Evolutionary conservation across 2,113 vertebrate species (phyloP).

Genomic region (Hepsetus odoe): DNA sequence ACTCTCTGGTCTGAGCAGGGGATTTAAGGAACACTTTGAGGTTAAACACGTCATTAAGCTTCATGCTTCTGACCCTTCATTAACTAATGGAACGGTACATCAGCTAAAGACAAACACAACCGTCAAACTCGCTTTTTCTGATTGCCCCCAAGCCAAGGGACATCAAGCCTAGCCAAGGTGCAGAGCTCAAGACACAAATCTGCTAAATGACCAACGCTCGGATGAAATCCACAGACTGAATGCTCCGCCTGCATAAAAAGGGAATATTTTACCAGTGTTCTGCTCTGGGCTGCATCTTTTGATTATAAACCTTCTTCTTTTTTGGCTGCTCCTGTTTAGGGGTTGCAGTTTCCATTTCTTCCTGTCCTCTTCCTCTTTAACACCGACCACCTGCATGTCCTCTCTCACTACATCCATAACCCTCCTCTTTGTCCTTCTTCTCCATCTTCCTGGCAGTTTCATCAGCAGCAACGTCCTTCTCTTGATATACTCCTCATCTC

Average conservation of each 20-base stretch:
- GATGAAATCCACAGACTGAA: not conserved
- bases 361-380: no score
- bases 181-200: not conserved
- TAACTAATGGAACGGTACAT: constrained; percentile 32
- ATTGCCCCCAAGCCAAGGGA: not conserved
- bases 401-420: no score
- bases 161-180: not conserved
- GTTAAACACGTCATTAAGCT: constrained; percentile 30
- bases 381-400: no score
- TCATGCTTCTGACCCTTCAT: constrained; percentile 25
- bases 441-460: no score
- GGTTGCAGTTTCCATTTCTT: no score
- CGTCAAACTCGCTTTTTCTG: not conserved
- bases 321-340: no score
- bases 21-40: constrained; percentile 20
- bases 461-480: no score
- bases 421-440: no score
- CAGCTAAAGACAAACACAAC: constrained; percentile 2
- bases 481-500: no score
- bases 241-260: not conserved
- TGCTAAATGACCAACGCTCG: not conserved
- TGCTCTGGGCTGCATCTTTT: not conserved
- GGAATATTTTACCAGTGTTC: not conserved
- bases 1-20: constrained; percentile 10
- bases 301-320: not conserved